Evolutionary conservation across 2,888 invertebrate species (phyloP).

Genomic region (Phasia obesa): DNA sequence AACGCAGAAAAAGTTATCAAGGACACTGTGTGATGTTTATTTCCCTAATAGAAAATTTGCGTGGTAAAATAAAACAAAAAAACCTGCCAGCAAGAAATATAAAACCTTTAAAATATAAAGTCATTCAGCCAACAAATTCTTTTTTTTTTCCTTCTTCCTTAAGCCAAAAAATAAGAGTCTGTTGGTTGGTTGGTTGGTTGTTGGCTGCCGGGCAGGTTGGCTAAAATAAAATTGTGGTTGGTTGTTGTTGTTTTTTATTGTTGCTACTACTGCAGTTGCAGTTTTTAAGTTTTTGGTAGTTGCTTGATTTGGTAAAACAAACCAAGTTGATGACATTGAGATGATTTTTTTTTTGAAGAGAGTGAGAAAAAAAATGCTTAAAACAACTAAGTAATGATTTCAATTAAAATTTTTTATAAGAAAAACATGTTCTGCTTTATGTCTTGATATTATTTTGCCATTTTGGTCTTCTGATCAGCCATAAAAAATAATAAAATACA

Average conservation of each 20-base stretch:
- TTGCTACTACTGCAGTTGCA: constrained; percentile 53
- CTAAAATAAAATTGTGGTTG: constrained; percentile 48
- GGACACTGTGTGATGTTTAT: constrained; percentile 28
- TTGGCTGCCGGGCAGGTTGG: background rate
- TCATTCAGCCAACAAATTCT: too few relatives aligned
- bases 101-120: constrained; percentile 8
- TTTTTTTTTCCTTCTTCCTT: background rate
- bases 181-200: background rate
- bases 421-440: constrained; percentile 58
- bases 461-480: constrained; percentile 54
- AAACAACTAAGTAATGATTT: constrained; percentile 48
- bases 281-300: constrained; percentile 46
- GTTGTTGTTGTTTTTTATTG: constrained; percentile 39
- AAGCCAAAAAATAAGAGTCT: background rate
- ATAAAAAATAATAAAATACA: constrained; percentile 19
- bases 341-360: constrained; percentile 58
- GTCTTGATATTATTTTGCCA: constrained; percentile 29
- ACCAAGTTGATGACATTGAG: constrained; percentile 68
- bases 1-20: constrained; percentile 1
- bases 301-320: constrained; percentile 68
- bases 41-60: background rate
- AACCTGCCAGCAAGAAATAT: background rate
- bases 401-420: constrained; percentile 42
- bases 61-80: background rate
- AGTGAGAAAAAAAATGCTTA: constrained; percentile 11